These are phyloP conservation scores for Apocrypta bakeri DNA, from an alignment of 1,140 invertebrate species.

Conservation along the genomic window DNA sequence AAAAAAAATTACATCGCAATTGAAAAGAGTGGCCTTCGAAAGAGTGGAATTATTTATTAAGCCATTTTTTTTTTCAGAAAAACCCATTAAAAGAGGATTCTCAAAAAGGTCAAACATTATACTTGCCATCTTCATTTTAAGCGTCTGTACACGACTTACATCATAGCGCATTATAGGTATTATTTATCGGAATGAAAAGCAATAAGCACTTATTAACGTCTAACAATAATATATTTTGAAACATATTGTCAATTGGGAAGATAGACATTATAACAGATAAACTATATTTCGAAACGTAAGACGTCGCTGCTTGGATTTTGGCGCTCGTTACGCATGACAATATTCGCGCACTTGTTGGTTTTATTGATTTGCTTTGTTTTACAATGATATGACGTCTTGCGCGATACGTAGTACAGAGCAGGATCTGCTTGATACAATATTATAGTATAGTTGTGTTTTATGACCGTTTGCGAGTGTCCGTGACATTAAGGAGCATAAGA, in stretches of 20 bases:
- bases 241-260: conserved; percentile 71
- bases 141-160: no score
- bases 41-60: no score
- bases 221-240: conserved; percentile 72
- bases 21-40: no score
- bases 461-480: conserved; percentile 14
- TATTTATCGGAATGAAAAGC: no score
- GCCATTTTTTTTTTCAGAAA: no score
- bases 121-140: no score
- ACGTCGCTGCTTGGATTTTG: conserved; percentile 44
- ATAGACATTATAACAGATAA: conserved; percentile 71
- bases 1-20: no score
- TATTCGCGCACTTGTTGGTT: not conserved
- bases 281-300: conserved; percentile 69
- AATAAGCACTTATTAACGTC: conserved; percentile 57
- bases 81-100: no score
- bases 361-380: not conserved
- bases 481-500: conserved; percentile 40
- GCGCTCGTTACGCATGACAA: conserved; percentile 16
- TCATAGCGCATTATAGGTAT: no score
- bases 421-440: conserved; percentile 25
- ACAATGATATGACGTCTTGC: conserved; percentile 45
- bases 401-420: conserved; percentile 24
- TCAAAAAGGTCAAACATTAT: no score
- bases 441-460: not conserved